phyloP scores from a whole-genome alignment of 2,888 invertebrate species.

The Hesperia comma region DNA sequence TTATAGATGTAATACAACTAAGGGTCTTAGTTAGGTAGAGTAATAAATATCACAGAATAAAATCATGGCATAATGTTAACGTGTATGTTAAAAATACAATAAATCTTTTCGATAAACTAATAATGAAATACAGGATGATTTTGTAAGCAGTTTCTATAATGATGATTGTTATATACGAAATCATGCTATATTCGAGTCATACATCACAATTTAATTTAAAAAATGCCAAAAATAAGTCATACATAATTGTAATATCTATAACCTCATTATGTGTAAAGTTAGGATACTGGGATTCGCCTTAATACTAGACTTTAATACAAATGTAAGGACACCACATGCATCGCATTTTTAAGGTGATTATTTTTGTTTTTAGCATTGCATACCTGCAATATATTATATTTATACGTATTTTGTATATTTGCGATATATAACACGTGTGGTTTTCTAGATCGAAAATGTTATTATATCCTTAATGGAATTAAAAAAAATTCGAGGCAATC shows the following conservation, averaged over 20 bases:
- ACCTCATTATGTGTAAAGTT: conserved; percentile 75
- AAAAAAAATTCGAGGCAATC: conserved; percentile 22
- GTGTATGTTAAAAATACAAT: conserved; percentile 39
- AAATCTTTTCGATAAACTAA: conserved; percentile 33
- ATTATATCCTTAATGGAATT: conserved; percentile 19
- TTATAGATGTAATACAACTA: conserved; percentile 62
- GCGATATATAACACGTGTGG: conserved; percentile 47
- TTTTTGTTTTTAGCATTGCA: conserved; percentile 54
- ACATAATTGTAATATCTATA: conserved; percentile 58
- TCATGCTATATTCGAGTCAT: conserved; percentile 44
- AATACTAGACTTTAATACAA: conserved; percentile 63
- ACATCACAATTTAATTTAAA: conserved; percentile 63
- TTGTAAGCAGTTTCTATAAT: conserved; percentile 41
- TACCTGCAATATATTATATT: conserved; percentile 55
- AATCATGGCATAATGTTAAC: conserved; percentile 70
- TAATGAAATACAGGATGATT: conserved; percentile 43
- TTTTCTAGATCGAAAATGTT: conserved; percentile 36
- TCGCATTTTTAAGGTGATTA: conserved; percentile 77
- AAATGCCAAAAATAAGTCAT: conserved; percentile 75
- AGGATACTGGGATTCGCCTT: conserved; percentile 74
- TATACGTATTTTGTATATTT: conserved; percentile 48
- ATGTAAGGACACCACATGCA: conserved; percentile 71
- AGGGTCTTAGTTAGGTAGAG: conserved; percentile 63
- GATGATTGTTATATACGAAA: conserved; percentile 37
- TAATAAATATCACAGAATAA: conserved; percentile 61